Base-by-base conservation (phyloP, 2,888 invertebrate species). In the Ochlodes sylvanus region DNA sequence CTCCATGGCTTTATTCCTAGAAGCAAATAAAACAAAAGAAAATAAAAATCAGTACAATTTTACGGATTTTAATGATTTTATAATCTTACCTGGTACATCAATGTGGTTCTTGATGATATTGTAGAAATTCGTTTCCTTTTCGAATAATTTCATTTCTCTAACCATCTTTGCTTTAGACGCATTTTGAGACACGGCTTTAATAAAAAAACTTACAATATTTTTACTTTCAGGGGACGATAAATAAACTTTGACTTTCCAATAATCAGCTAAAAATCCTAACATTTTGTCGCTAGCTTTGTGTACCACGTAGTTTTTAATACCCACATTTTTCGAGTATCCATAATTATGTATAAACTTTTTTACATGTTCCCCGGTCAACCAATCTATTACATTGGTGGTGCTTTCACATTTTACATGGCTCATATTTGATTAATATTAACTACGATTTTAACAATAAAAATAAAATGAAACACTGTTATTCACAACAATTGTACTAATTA, bases 211-310 rank as follows among this genome's bases (percentile, higher is more conserved):
- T 1, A 87, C 72, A 0, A 74, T 69, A 73, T 79, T 78, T 63
- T 57, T 76, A 52, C 76, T 70, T n/a, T 69, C 71, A 9, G 76
- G 72, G 9, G 72, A 73, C 42, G 79, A 66, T 32, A 81, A 44
- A 63, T 74, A 68, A 14, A 92, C 83, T 77, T 83, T 78, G 0
- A 92, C 74, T 80, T 84, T 92, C 85, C 85, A 89, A 75, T 92
- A 91, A 72, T 93, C 93, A n/a, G 86, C 79, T 34, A 91, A 72
- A 71, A 89, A 92, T 17, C 93, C 93, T 67, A 93, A 75, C 90
- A 92, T 90, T 76, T 87, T 89, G 12, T 88, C 84, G 76, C 90
- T 92, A 1, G 92, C 90, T 63, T 79, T 80, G 21, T 76, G 56
- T 10, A 89, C 71, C 32, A 55, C 68, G 73, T 84, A 91, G 21